A percentile compares a stretch with the other conserved stretches of the same genome.
phyloP scores from a whole-genome alignment of 2,888 invertebrate species.

The Sipunculus nudus region DNA sequence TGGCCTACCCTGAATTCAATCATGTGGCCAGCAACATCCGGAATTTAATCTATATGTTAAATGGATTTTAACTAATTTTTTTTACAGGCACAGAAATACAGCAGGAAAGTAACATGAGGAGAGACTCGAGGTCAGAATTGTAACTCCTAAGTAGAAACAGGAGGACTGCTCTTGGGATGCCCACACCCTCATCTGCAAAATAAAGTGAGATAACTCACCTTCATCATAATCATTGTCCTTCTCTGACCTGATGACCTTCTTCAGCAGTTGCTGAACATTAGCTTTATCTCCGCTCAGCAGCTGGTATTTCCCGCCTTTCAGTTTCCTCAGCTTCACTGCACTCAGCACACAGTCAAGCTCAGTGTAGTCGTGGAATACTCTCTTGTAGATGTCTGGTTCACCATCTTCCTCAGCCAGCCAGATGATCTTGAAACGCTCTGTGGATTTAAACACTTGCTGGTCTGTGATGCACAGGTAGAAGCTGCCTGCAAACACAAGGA shows the following conservation, averaged over 20 bases:
- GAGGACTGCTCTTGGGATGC: slow-evolving; percentile 54
- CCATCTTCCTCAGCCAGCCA: slow-evolving; percentile 29
- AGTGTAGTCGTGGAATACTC: not conserved
- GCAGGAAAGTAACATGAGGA: no score
- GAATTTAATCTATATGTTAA: no score
- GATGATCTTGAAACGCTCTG: slow-evolving; percentile 18
- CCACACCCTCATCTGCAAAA: slow-evolving; percentile 35
- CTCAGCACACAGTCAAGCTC: slow-evolving; percentile 11
- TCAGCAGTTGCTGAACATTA: no score
- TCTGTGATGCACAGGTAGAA: slow-evolving; percentile 28
- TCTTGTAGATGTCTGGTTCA: not conserved
- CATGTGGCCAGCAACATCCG: no score
- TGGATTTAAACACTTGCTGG: slow-evolving; percentile 28
- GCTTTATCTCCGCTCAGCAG: no score
- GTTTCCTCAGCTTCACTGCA: slow-evolving; percentile 3
- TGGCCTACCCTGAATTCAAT: no score
- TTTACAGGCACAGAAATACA: no score
- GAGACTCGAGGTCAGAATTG: no score
- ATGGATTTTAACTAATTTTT: no score
- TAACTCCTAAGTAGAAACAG: no score
- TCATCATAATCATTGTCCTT: slow-evolving; percentile 8
- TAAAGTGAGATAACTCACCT: not conserved
- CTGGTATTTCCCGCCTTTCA: no score
- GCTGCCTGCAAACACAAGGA: slow-evolving; percentile 19
- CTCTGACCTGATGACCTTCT: no score